Base-by-base conservation (phyloP, 2,113 vertebrate genomes). In the Notothenia rossii region DNA sequence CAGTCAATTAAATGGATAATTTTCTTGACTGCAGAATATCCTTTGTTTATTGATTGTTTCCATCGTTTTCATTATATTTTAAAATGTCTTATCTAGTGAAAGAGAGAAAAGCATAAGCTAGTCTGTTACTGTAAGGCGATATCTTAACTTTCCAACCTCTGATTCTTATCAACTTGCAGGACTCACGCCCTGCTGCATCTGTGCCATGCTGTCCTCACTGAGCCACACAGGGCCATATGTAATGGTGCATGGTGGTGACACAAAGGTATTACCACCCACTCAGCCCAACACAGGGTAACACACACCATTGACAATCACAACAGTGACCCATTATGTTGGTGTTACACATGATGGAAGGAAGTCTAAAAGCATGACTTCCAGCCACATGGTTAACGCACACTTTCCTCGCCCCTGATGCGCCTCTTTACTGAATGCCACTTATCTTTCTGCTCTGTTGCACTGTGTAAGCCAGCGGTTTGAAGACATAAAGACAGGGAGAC, bases 371-470 rank as follows among this genome's bases (percentile, higher is more conserved):
- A 33, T 77, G 71, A 89, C 79, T 81, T 49, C 0, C 17, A 59
- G 72, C 74, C 74, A 75, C 48, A 86, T 73, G 81, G 71, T 68
- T 72, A 4, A 66, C 36, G 75, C 70, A 3, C 73, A 74, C 69
- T 64, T 69, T 17, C 36, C 71, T 53, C 49, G 10, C 40, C 58
- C 55, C 55, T 53, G 51, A 60, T 60, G 22, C 25, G 43, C 66
- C 51, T 56, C 56, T 65, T 79, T 75, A 63, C 73, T 74, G 63
- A 79, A 83, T 3, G 15, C 65, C 64, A 63, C 81, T 89, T 86
- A 81, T 89, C 89, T 88, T 79, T 91, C 84, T 72, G 85, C 81
- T 91, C 72, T 10, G 85, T 22, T 87, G 68, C 78, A 48, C 72
- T 58, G 65, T 68, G 63, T 82, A 85, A 89, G 74, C 86, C 48